Percentiles rank a stretch among this genome's conserved stretches.
Conservation (phyloP, 2,888 invertebrate genomes). For the Epistrophe grossulariae region DNA sequence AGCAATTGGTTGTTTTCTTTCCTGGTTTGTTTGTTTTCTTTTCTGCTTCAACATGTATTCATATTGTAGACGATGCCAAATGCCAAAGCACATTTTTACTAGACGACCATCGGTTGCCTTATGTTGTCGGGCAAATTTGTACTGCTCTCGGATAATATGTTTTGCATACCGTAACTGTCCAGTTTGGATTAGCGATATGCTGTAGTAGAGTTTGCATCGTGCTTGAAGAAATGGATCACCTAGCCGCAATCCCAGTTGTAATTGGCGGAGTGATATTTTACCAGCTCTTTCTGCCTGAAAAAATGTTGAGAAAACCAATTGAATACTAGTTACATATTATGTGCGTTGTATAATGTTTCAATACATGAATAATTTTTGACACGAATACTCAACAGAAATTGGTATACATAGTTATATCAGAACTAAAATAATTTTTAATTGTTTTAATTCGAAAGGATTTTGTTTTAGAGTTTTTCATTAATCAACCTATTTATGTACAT, state of each 20-base stretch:
- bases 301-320: constrained; percentile 2
- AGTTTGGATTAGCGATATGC: constrained; percentile 94
- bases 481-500: too few species aligned
- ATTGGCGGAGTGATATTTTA: constrained; percentile 93
- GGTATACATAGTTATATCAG: too few species aligned
- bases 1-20: neutral
- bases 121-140: constrained; percentile 83
- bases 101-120: constrained; percentile 86
- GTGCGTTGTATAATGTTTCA: too few species aligned
- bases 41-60: constrained; percentile 78
- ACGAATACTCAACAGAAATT: too few species aligned
- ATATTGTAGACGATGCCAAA: constrained; percentile 91
- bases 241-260: constrained; percentile 90
- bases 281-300: constrained; percentile 94
- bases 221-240: constrained; percentile 93
- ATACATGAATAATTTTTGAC: too few species aligned
- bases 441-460: too few species aligned
- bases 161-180: constrained; percentile 88
- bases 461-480: too few species aligned
- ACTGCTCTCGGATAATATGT: constrained; percentile 86
- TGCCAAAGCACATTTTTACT: constrained; percentile 92
- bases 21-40: constrained; percentile 20
- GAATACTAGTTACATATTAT: too few species aligned
- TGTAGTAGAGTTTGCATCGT: constrained; percentile 93
- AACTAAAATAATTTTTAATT: too few species aligned